A percentile compares a stretch with the other conserved stretches of the same genome.
These are phyloP conservation scores for Basileuterus tristriatus DNA, from an alignment of 2,797 vertebrate species.

Conservation along the genomic window DNA sequence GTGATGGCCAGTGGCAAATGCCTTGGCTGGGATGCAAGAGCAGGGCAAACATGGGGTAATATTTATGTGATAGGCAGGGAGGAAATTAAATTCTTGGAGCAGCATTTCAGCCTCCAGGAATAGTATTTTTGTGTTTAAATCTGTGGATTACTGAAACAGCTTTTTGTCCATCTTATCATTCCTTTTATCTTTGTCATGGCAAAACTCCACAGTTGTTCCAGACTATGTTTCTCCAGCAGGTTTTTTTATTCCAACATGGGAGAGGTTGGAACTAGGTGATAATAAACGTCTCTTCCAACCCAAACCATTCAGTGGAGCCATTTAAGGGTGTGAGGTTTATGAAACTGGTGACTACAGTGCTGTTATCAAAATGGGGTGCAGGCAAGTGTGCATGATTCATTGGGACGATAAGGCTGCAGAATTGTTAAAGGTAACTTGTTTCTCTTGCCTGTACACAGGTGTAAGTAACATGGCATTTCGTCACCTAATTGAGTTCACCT, in stretches of 20 bases:
- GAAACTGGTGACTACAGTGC: background rate
- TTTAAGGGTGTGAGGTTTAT: background rate
- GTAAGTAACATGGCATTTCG: constrained; percentile 95
- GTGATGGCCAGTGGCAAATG: background rate
- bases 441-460: constrained; percentile 75
- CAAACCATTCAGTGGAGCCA: background rate
- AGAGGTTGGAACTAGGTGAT: background rate
- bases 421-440: background rate
- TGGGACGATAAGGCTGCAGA: background rate
- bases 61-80: background rate
- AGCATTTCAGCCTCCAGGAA: background rate
- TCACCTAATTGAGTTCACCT: constrained; percentile 97
- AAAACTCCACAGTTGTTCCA: background rate
- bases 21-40: background rate
- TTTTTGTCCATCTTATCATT: background rate
- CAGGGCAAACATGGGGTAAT: background rate
- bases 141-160: background rate
- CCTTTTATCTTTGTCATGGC: background rate
- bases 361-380: background rate
- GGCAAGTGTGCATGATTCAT: background rate
- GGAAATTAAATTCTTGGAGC: background rate
- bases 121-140: background rate
- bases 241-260: background rate
- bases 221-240: background rate
- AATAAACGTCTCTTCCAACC: background rate